Evolutionary conservation across 2,888 invertebrate species (phyloP), one percentile per base, ranked within the genome.

Genomic region (Polydrusus tereticollis): DNA sequence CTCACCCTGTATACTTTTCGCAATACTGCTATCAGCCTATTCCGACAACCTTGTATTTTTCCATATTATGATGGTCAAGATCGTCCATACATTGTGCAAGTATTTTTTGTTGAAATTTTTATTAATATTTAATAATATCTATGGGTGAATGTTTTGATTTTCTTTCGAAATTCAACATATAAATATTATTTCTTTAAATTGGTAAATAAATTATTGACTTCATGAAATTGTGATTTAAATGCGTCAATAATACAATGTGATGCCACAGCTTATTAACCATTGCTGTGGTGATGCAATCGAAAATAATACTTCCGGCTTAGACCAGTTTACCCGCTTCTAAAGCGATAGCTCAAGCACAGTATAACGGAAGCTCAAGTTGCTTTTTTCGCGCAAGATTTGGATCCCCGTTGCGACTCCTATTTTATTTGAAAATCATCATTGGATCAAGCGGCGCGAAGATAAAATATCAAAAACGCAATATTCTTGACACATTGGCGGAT

Each of bases 11-110:
- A 41, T 41, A 41, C 41, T 16, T 45, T 45, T 45, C 45, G 45
- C 20, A 18, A 45, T 45, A 1, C 10, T 45, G 0, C 20, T 16
- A 16, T 16, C 2, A 41, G 16, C 16, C 6, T 16, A 45, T 1
- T 20, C 2, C 7, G 20, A 45, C 20, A 45, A 12, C 20, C 20
- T 20, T 20, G 45, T 45, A 20, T 45, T 45, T 45, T 45, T 45
- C 45, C 45, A 45, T 45, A 10, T 45, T 45, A 45, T 45, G 45
- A 20, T 45, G 45, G 45, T 45, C 45, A 45, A 45, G 45, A 45
- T 18, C 20, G 20, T 20, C 2, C 7, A 14, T 2, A 16, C 12
- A 36, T 36, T 41, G 18, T 10, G 45, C 20, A 16, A 43, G 45
- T 45, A 45, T 20, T 8, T 45, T 12, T 16, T 41, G 41, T 16